Evolutionary conservation across 1,140 invertebrate species (phyloP).

Genomic region (Ooceraea biroi): DNA sequence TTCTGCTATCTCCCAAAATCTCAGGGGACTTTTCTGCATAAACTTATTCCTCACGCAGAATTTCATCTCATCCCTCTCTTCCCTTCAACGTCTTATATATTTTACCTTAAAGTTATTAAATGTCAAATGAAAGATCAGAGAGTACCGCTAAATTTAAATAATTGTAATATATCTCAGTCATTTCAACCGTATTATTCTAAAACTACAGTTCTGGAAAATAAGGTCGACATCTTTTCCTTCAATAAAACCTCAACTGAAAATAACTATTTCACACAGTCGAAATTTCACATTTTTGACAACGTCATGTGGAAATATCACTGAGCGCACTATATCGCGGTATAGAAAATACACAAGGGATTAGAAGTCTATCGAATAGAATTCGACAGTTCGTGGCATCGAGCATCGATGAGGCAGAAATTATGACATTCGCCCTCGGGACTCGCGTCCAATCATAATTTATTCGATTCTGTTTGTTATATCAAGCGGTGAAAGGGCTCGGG

Average conservation of each 20-base stretch:
- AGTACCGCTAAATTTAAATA: not conserved
- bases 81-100: not conserved
- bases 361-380: not conserved
- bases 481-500: not conserved
- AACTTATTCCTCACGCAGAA: not conserved
- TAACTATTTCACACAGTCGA: not conserved
- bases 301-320: not conserved
- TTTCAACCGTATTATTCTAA: not conserved
- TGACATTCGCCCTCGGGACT: constrained; percentile 13
- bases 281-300: not conserved
- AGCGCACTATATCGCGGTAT: not conserved
- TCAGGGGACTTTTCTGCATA: not conserved
- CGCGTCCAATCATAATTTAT: constrained; percentile 54
- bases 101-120: not conserved
- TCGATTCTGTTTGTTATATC: constrained; percentile 52
- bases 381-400: not conserved
- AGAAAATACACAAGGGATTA: not conserved
- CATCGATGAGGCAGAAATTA: constrained; percentile 29
- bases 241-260: not conserved
- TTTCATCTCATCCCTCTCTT: not conserved
- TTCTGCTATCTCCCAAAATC: constrained; percentile 15
- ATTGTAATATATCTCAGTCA: not conserved
- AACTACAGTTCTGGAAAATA: not conserved
- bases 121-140: not conserved
- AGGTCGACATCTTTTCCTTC: not conserved